Evolutionary conservation across 2,797 vertebrate genomes (phyloP).

Genomic region (Scomberomorus guttatus): DNA sequence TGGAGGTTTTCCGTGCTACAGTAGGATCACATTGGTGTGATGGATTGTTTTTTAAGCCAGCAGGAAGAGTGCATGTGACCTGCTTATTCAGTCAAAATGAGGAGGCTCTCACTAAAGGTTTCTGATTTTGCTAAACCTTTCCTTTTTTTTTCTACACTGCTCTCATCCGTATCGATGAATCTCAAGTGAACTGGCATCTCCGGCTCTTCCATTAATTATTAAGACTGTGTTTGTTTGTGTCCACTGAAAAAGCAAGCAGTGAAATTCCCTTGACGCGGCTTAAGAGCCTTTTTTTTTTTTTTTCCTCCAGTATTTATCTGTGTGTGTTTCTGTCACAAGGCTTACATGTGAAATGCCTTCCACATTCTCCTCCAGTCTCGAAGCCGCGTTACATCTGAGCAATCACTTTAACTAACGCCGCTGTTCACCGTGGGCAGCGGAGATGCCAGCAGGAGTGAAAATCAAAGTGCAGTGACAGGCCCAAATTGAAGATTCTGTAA

Average conservation of each 20-base stretch:
- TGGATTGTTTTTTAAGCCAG: conserved; percentile 28
- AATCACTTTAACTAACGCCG: conserved; percentile 70
- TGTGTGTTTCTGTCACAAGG: conserved; percentile 36
- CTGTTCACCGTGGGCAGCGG: conserved; percentile 53
- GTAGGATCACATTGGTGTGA: conserved; percentile 17
- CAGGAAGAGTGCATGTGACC: background rate
- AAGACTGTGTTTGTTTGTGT: conserved; percentile 41
- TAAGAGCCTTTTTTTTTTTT: conserved; percentile 15
- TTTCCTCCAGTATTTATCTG: conserved; percentile 12
- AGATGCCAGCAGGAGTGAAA: conserved; percentile 57
- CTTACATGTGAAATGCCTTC: conserved; percentile 53
- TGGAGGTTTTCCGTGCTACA: conserved; percentile 20
- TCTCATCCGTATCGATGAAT: conserved; percentile 3
- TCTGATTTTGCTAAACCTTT: background rate
- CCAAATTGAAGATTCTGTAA: conserved; percentile 45
- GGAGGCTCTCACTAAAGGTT: no score
- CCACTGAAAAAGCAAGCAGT: conserved; percentile 17
- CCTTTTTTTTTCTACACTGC: background rate
- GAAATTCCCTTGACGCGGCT: conserved; percentile 30
- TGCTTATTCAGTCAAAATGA: conserved; percentile 2
- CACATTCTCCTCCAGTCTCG: conserved; percentile 48
- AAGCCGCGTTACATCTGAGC: conserved; percentile 67
- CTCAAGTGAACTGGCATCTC: background rate
- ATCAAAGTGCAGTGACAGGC: conserved; percentile 58
- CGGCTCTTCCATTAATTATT: conserved; percentile 29